Conservation (phyloP, 2,113 vertebrate genomes). For the Tachysurus vachellii region DNA sequence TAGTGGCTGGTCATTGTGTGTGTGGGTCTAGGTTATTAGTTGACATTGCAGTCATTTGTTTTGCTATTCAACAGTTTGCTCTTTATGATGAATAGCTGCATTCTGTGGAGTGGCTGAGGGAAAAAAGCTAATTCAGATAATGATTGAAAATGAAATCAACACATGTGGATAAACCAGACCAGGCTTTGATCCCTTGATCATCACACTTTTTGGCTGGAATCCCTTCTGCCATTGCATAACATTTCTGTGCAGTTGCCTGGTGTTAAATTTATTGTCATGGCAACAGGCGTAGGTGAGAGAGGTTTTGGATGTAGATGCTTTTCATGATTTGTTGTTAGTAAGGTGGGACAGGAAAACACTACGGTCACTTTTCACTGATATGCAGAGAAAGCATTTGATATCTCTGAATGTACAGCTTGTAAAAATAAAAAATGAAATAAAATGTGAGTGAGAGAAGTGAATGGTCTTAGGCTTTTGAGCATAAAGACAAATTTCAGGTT, state of each 20-base stretch:
- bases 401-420: not conserved
- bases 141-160: not conserved
- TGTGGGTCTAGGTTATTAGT: not conserved
- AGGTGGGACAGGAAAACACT: slow-evolving; percentile 17
- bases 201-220: not conserved
- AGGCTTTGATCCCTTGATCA: not conserved
- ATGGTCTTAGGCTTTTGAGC: slow-evolving; percentile 55
- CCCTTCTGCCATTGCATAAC: not conserved
- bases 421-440: not conserved
- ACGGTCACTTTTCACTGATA: not conserved
- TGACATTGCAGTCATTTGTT: not conserved
- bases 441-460: not conserved
- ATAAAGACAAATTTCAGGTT: slow-evolving; percentile 73
- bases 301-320: not conserved
- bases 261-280: slow-evolving; percentile 27
- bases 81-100: not conserved
- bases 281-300: slow-evolving; percentile 7
- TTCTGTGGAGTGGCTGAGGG: not conserved
- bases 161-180: not conserved
- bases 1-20: not conserved
- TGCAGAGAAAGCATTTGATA: not conserved
- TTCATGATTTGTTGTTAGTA: slow-evolving; percentile 4
- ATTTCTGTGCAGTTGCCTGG: not conserved
- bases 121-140: not conserved
- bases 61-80: slow-evolving; percentile 8